phyloP scores from a whole-genome alignment of 1,140 invertebrate species.

The Drosophila nikananu region DNA sequence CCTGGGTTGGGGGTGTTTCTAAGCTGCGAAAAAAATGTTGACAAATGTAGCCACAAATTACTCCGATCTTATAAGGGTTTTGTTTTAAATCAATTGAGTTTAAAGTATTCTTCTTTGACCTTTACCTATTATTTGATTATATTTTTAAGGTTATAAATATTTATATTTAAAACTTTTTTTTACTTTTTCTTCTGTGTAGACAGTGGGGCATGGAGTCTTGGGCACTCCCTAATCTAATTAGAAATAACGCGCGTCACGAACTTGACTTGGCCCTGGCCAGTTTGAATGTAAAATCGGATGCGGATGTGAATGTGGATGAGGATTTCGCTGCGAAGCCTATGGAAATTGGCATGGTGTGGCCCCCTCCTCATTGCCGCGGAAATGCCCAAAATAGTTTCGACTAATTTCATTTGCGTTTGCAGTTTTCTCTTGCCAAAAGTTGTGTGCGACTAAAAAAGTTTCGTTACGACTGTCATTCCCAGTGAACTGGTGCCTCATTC shows the following conservation, averaged over 20 bases:
- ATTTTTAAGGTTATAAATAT: too few species aligned
- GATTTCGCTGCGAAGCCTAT: slow-evolving; percentile 23
- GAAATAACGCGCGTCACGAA: slow-evolving; percentile 80
- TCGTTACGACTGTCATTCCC: slow-evolving; percentile 45
- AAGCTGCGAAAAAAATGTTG: background rate
- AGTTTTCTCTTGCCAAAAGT: slow-evolving; percentile 63
- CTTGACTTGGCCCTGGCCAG: slow-evolving; percentile 60
- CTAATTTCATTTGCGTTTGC: slow-evolving; percentile 81
- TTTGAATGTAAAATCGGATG: slow-evolving; percentile 28
- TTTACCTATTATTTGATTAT: background rate
- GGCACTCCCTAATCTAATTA: slow-evolving; percentile 70
- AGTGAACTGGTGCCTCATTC: slow-evolving; percentile 20
- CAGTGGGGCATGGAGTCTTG: slow-evolving; percentile 24
- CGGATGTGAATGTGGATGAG: background rate
- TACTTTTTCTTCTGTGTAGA: background rate
- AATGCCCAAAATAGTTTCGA: slow-evolving; percentile 73
- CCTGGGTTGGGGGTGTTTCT: slow-evolving; percentile 2
- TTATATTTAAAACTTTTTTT: background rate
- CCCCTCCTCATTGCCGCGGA: slow-evolving; percentile 31
- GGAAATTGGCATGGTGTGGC: slow-evolving; percentile 10
- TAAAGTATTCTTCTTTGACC: too few species aligned
- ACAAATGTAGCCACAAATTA: background rate
- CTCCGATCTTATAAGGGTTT: background rate
- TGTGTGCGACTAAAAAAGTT: slow-evolving; percentile 48
- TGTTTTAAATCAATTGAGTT: background rate